Conservation (phyloP, 2,888 invertebrate species). For the Eilema griseolum region DNA sequence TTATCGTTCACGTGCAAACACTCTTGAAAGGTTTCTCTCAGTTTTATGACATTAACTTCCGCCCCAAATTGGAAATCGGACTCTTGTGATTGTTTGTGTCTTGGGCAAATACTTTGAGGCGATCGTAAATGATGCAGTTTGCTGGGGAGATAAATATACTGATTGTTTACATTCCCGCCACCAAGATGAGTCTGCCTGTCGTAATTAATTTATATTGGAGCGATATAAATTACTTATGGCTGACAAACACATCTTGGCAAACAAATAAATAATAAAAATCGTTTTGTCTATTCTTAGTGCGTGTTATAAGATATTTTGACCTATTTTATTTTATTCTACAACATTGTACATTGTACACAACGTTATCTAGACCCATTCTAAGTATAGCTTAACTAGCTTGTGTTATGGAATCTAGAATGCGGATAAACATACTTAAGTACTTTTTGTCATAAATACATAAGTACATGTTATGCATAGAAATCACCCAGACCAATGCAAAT, state of each 20-base stretch:
- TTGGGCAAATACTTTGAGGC: slow-evolving; percentile 43
- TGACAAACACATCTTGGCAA: background rate
- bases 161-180: slow-evolving; percentile 21
- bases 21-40: slow-evolving; percentile 34
- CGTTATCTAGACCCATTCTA: too few relatives aligned
- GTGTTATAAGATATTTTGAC: background rate
- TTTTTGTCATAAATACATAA: too few relatives aligned
- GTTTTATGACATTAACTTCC: slow-evolving; percentile 49
- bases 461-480: too few relatives aligned
- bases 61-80: slow-evolving; percentile 47
- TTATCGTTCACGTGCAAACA: slow-evolving; percentile 48
- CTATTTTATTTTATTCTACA: too few relatives aligned
- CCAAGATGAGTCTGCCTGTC: slow-evolving; percentile 11
- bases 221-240: slow-evolving; percentile 2
- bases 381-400: too few relatives aligned
- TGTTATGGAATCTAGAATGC: too few relatives aligned
- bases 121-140: slow-evolving; percentile 40
- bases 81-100: slow-evolving; percentile 45
- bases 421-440: too few relatives aligned
- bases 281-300: background rate
- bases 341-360: too few relatives aligned
- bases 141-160: slow-evolving; percentile 23
- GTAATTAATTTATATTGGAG: slow-evolving; percentile 18
- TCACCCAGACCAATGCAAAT: too few relatives aligned
- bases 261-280: background rate